A percentile compares a stretch with the other conserved stretches of the same genome.
Conservation (phyloP, 2,888 invertebrate genomes). For the Acanthosepion pharaonis region DNA sequence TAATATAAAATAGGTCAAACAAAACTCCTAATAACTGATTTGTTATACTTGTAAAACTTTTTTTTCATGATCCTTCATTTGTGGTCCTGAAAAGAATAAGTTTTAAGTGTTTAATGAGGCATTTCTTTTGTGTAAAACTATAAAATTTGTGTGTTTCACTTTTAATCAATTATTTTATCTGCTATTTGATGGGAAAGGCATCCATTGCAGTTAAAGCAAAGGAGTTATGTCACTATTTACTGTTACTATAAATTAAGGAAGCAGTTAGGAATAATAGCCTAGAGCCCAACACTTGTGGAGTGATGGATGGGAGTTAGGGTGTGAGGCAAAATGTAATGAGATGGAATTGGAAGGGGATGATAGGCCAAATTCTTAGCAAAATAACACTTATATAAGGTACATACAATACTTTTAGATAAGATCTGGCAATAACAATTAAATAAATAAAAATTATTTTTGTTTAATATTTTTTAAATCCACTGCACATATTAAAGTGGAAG, state of each 20-base stretch:
- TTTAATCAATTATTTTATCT: neutral
- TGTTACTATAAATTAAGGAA: neutral
- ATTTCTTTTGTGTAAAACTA: neutral
- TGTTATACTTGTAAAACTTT: neutral
- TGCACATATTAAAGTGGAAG: neutral
- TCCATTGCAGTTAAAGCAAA: neutral
- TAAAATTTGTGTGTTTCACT: neutral
- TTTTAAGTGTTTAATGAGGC: neutral
- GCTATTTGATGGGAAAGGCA: neutral
- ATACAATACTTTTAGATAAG: neutral
- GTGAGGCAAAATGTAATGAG: neutral
- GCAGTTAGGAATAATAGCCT: neutral
- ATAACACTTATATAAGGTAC: neutral
- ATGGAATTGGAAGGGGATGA: neutral
- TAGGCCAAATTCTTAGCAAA: neutral
- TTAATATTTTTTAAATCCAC: neutral
- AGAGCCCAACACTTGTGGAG: neutral
- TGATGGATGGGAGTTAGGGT: neutral
- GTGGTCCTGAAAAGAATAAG: neutral
- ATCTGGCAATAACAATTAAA: neutral
- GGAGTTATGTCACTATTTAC: neutral
- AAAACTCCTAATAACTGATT: no score
- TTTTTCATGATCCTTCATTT: neutral
- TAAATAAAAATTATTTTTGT: neutral
- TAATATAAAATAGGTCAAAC: no score